A percentile compares a stretch with the other conserved stretches of the same genome.
Evolutionary conservation across 2,888 invertebrate species (phyloP).

Genomic region (Sinelater perroti): DNA sequence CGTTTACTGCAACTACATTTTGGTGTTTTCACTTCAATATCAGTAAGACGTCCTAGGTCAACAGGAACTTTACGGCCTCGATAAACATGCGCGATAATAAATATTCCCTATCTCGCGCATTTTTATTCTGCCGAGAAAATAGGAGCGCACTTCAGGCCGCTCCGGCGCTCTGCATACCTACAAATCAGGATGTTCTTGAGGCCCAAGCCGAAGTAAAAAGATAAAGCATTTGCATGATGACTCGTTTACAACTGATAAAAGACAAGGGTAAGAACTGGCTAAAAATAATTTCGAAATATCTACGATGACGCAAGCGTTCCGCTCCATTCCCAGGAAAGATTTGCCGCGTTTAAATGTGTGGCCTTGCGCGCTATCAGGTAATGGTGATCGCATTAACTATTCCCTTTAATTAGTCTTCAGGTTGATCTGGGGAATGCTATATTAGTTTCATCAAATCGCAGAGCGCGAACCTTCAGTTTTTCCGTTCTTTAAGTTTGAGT

Average conservation of each 20-base stretch:
- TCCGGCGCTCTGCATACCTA: not conserved
- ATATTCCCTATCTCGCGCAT: too few species aligned
- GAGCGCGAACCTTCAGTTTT: too few species aligned
- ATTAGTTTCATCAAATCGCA: not conserved
- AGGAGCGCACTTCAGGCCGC: too few species aligned
- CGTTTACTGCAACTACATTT: not conserved
- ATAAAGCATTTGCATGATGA: constrained; percentile 24
- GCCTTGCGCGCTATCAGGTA: not conserved
- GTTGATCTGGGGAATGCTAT: not conserved
- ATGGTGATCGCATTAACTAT: not conserved
- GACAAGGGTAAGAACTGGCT: too few species aligned
- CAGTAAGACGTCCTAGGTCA: too few species aligned
- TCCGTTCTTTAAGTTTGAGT: too few species aligned
- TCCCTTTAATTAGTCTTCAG: not conserved
- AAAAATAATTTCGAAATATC: constrained; percentile 10
- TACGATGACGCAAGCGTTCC: not conserved
- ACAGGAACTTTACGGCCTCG: too few species aligned
- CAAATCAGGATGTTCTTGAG: not conserved
- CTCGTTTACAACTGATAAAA: constrained; percentile 28
- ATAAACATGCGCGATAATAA: too few species aligned
- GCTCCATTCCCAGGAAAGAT: not conserved
- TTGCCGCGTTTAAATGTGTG: not conserved
- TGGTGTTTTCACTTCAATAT: too few species aligned
- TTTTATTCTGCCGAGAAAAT: too few species aligned
- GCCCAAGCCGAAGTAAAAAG: not conserved